Evolutionary conservation across 2,797 vertebrate genomes (phyloP).

Genomic region (Odontamblyopus rebecca): DNA sequence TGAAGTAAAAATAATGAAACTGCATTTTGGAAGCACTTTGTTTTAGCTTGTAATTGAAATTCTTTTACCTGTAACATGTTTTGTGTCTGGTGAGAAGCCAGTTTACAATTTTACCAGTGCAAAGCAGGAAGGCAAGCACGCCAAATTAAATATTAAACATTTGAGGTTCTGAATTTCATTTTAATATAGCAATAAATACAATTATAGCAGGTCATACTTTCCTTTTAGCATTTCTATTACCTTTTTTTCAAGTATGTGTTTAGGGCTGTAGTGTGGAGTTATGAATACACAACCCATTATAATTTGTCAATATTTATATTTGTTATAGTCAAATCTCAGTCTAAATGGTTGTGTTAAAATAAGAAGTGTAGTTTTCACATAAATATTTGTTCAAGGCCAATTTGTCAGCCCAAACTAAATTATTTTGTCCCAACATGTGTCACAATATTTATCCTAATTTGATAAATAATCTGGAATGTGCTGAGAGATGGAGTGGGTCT

Average conservation of each 20-base stretch:
- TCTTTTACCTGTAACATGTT: neutral
- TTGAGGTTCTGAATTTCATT: neutral
- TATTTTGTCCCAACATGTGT: constrained; percentile 1
- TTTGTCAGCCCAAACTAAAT: neutral
- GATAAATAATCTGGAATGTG: constrained; percentile 23
- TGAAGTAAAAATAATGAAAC: neutral
- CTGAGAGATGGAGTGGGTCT: constrained; percentile 18
- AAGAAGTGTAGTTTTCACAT: neutral
- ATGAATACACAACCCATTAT: neutral
- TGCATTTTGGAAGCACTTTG: neutral
- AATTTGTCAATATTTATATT: too few relatives aligned
- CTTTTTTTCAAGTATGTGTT: neutral
- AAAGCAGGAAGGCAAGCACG: neutral
- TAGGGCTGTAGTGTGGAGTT: neutral
- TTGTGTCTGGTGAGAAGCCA: neutral
- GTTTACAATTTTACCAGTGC: neutral
- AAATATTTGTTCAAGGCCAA: too few relatives aligned
- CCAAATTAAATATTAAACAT: neutral
- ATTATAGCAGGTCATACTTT: neutral
- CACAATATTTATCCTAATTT: neutral
- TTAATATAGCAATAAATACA: neutral
- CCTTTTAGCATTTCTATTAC: neutral
- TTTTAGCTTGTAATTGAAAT: neutral
- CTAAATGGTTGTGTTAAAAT: neutral
- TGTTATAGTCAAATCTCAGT: too few relatives aligned